phyloP scores from a whole-genome alignment of 2,113 vertebrate species.

The Macquaria australasica region DNA sequence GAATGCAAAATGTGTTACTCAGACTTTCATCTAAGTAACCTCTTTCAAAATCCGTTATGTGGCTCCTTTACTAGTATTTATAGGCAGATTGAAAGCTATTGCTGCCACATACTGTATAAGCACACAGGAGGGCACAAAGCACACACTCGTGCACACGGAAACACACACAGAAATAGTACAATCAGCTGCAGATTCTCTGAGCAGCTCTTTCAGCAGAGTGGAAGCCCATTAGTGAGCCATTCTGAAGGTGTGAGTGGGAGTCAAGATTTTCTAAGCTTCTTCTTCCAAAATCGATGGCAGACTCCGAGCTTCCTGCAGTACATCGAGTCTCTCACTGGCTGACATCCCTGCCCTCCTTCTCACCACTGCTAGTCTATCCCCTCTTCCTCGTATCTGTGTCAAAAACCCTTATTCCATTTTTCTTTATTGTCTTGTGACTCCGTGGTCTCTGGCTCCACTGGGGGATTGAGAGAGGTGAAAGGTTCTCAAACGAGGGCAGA shows the following conservation, averaged over 20 bases:
- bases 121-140: conserved; percentile 6
- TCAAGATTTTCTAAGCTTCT: conserved; percentile 59
- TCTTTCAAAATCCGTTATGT: neutral
- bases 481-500: conserved; percentile 31
- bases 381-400: conserved; percentile 18
- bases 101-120: neutral
- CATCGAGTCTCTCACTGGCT: conserved; percentile 30
- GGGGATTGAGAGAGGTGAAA: conserved; percentile 46
- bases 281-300: conserved; percentile 50
- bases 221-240: conserved; percentile 70
- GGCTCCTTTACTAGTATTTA: conserved; percentile 32
- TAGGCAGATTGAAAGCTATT: conserved; percentile 22
- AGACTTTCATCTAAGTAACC: neutral
- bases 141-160: conserved; percentile 28
- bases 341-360: conserved; percentile 35
- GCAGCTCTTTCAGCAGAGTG: conserved; percentile 61
- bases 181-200: conserved; percentile 56
- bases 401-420: conserved; percentile 32
- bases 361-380: conserved; percentile 8
- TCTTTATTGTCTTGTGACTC: conserved; percentile 39
- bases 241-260: conserved; percentile 72
- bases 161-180: conserved; percentile 25
- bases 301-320: conserved; percentile 33
- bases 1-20: conserved; percentile 17
- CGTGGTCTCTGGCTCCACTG: conserved; percentile 21